Percentiles rank a stretch among this genome's conserved stretches.
Evolutionary conservation across 2,113 vertebrate species (phyloP).

Genomic region (Polyodon spathula): DNA sequence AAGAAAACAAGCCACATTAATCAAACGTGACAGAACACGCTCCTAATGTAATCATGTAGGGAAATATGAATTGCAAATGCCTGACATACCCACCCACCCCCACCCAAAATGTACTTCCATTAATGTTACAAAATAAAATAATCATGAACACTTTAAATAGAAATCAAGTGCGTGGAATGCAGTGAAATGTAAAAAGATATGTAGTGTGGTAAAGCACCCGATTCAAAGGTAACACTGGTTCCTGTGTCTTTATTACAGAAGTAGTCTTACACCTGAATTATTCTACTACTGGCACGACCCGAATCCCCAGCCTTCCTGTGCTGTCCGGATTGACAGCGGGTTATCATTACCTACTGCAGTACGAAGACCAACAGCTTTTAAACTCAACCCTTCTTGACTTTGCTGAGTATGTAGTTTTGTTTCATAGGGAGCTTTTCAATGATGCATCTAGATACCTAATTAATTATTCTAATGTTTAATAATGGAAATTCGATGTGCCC

Average conservation of each 20-base stretch:
- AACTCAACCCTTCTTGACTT: not conserved
- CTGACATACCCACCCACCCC: constrained; percentile 36
- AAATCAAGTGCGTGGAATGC: constrained; percentile 53
- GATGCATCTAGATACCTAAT: not conserved
- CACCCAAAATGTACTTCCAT: constrained; percentile 74
- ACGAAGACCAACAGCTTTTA: constrained; percentile 1
- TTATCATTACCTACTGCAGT: not conserved
- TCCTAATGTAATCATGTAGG: constrained; percentile 89
- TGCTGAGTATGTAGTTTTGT: constrained; percentile 3
- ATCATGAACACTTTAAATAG: constrained; percentile 80
- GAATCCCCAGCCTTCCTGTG: constrained; percentile 23
- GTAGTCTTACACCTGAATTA: constrained; percentile 39
- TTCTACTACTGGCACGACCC: constrained; percentile 39
- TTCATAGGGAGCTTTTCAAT: not conserved
- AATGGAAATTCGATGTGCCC: no score
- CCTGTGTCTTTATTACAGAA: constrained; percentile 45
- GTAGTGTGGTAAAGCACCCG: constrained; percentile 41
- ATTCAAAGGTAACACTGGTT: constrained; percentile 47
- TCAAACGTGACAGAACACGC: constrained; percentile 92
- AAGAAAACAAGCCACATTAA: constrained; percentile 90
- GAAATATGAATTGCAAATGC: constrained; percentile 97
- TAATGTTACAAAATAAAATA: constrained; percentile 86
- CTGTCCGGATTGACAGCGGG: constrained; percentile 36
- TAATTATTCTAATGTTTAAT: not conserved
- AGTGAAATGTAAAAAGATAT: constrained; percentile 48